These are phyloP conservation scores for Sebastes cheni DNA, from an alignment of 2,797 vertebrate genomes.

Conservation along the genomic window DNA sequence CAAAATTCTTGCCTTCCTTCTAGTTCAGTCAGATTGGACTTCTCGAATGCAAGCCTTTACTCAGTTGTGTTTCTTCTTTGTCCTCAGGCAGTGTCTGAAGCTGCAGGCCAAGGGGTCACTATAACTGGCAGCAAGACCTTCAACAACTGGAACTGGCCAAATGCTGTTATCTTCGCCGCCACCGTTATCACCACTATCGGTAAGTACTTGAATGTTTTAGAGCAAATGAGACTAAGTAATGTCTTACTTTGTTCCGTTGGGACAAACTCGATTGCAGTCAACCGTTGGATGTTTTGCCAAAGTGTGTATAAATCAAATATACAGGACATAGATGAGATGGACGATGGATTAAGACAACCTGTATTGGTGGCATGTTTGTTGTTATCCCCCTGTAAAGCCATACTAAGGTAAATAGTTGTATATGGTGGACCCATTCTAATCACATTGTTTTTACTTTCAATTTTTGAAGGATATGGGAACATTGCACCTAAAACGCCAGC, in stretches of 20 bases:
- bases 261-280: not conserved
- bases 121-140: constrained; percentile 94
- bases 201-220: constrained; percentile 62
- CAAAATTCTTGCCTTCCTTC: constrained; percentile 36
- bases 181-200: constrained; percentile 98
- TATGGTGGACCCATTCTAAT: not conserved
- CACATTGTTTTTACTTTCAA: not conserved
- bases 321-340: not conserved
- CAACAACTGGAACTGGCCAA: constrained; percentile 99
- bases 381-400: not conserved
- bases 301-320: not conserved
- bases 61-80: constrained; percentile 3
- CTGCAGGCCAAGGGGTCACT: constrained; percentile 93
- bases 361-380: not conserved
- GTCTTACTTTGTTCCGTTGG: not conserved
- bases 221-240: not conserved
- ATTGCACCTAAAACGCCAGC: constrained; percentile 94
- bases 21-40: not conserved
- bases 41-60: not conserved
- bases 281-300: not conserved
- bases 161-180: constrained; percentile 98
- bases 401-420: not conserved
- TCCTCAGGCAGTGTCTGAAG: constrained; percentile 89
- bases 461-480: constrained; percentile 90
- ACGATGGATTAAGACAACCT: not conserved